Conservation (phyloP, 2,797 vertebrate genomes). For the Eospalax fontanierii region DNA sequence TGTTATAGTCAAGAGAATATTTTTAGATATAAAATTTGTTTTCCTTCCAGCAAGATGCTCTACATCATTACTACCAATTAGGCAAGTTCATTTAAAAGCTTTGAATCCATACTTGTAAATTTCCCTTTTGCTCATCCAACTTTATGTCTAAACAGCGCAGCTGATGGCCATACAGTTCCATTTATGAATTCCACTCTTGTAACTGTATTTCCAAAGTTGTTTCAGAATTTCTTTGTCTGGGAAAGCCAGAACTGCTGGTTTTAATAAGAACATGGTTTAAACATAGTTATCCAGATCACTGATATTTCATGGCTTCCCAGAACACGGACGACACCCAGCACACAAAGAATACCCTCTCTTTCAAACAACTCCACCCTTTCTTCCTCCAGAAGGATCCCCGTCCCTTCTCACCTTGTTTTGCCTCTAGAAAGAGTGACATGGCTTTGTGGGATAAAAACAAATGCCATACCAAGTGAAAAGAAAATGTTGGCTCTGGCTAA, state of each 20-base stretch:
- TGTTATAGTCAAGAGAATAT: conserved; percentile 66
- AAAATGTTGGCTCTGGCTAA: conserved; percentile 45
- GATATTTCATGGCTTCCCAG: conserved; percentile 85
- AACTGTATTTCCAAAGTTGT: conserved; percentile 77
- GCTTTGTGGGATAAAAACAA: conserved; percentile 69
- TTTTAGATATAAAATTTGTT: conserved; percentile 78
- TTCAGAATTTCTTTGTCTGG: conserved; percentile 77
- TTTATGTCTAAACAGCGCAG: conserved; percentile 79
- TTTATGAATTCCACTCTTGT: conserved; percentile 73
- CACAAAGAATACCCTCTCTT: conserved; percentile 81
- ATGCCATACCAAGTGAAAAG: conserved; percentile 69
- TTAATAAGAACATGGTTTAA: conserved; percentile 87
- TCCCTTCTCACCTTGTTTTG: conserved; percentile 49
- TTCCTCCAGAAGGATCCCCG: neutral
- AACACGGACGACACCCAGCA: conserved; percentile 82
- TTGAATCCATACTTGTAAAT: conserved; percentile 77
- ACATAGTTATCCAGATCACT: conserved; percentile 88
- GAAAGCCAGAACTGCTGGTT: conserved; percentile 84
- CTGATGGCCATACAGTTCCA: conserved; percentile 68
- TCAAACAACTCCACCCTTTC: conserved; percentile 64
- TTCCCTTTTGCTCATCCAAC: conserved; percentile 75
- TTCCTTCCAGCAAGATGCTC: conserved; percentile 79
- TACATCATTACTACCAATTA: conserved; percentile 80
- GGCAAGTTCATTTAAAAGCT: conserved; percentile 78
- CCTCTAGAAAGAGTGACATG: conserved; percentile 72